Base-by-base conservation (phyloP, 2,888 invertebrate species). In the Alviniconcha strummeri region DNA sequence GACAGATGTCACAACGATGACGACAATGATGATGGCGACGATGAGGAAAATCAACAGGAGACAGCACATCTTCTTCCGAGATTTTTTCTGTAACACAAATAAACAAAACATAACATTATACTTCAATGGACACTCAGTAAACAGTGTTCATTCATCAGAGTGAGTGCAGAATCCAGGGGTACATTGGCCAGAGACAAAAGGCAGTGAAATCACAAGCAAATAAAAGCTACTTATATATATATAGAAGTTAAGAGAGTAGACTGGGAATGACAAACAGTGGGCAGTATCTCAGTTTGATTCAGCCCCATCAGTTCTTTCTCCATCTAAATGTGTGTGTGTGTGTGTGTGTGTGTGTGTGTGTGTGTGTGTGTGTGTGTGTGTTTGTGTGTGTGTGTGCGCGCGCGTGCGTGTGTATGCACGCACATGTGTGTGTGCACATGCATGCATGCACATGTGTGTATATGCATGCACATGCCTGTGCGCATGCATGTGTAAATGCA, bases 21-120 rank as follows among this genome's bases (percentile, higher is more conserved):
- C 88, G 36, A 90, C 88, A n/a, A 92, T 84, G 11, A 91, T 86
- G 17, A 88, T 88, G 54, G 88, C 90, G 15, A 92, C 86, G 17
- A 93, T 85, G 17, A 92, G 80, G n/a, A 91, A 86, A 71, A 92
- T 88, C 15, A 91, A 86, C 2, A 91, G 84, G 55, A 92, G 83
- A 76, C 90, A 90, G 83, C 92, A 92, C 88, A 91, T 89, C 89
- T 92, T 93, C 89, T 92, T 92, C 67, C 93, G 85, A 11, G 91
- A 90, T 83, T 91, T 91, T 87, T 89, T 92, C 92, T 92, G 91
- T 81, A 90, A 90, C 82, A 87, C 78, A 77, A 13, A 13, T 13
- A 60, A 13, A 60, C 8, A 60, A 60, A 36, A 36, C 36, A 36
- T 36, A 36, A 36, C 36, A 36, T 36, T 36, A 36, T 36, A 36